Percentiles rank a stretch among this genome's conserved stretches.
Conservation (phyloP, 2,888 invertebrate genomes). For the Caenorhabditis panamensis region DNA sequence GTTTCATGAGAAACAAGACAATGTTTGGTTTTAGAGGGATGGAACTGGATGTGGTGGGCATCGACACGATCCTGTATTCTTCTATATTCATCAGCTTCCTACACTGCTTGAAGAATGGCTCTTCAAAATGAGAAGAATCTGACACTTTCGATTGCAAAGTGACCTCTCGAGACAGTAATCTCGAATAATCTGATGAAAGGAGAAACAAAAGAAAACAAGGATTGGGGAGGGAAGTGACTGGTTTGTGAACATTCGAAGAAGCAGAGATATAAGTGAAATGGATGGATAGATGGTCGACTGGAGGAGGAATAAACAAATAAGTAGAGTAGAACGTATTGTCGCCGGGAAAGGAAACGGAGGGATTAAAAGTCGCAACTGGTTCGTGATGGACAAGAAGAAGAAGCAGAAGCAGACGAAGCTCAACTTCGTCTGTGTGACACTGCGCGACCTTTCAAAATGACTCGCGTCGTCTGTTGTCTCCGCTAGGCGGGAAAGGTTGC, state of each 20-base stretch:
- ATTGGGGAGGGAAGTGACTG: constrained; percentile 7
- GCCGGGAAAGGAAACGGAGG: constrained; percentile 54
- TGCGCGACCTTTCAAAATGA: constrained; percentile 50
- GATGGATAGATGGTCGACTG: background rate
- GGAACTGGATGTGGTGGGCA: background rate
- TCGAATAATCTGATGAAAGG: background rate
- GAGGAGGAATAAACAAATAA: constrained; percentile 54
- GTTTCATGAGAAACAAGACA: background rate
- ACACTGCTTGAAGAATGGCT: too few relatives aligned
- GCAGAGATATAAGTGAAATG: constrained; percentile 12
- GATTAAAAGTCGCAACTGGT: constrained; percentile 62
- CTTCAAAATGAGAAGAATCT: too few relatives aligned
- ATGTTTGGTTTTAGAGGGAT: constrained; percentile 21
- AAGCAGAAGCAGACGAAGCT: constrained; percentile 38
- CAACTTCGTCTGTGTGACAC: constrained; percentile 16
- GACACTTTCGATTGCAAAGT: too few relatives aligned
- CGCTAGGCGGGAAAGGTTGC: constrained; percentile 29
- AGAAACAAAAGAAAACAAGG: constrained; percentile 15
- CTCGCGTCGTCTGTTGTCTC: constrained; percentile 34
- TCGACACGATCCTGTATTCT: background rate
- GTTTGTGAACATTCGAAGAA: background rate
- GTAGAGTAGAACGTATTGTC: constrained; percentile 60
- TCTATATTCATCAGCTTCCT: too few relatives aligned
- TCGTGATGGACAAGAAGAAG: constrained; percentile 7
- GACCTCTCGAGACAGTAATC: constrained; percentile 5